Conservation (phyloP, 2,113 vertebrate species). For the Carassius gibelio region DNA sequence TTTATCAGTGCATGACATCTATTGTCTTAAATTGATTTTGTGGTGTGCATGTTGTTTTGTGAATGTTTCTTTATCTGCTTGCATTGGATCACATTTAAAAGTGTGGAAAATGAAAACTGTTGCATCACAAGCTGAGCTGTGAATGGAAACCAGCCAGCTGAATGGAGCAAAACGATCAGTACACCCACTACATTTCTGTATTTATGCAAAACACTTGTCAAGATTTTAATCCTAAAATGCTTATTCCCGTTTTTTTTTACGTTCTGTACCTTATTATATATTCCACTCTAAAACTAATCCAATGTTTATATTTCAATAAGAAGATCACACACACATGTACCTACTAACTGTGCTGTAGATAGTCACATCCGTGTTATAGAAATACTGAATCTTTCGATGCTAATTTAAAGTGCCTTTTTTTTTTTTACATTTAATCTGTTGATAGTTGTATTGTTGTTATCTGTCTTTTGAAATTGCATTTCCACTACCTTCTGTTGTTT, state of each 20-base stretch:
- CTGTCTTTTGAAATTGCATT: not conserved
- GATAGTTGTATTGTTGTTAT: not conserved
- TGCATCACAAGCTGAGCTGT: not conserved
- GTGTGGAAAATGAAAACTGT: not conserved
- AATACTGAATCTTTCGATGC: not conserved
- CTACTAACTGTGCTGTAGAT: conserved; percentile 4
- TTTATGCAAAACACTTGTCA: not conserved
- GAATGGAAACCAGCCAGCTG: not conserved
- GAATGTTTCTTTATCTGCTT: not conserved
- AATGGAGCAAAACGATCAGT: not conserved
- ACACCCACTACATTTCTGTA: not conserved
- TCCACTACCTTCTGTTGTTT: not conserved
- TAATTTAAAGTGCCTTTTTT: conserved; percentile 73
- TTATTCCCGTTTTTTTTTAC: not conserved
- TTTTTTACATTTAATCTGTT: conserved; percentile 43
- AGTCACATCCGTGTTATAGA: not conserved
- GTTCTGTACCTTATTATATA: not conserved
- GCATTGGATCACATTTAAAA: not conserved
- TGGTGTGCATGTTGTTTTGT: conserved; percentile 27
- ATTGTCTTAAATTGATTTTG: conserved; percentile 18
- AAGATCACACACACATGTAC: not conserved
- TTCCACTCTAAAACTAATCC: not conserved
- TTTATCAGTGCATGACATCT: conserved; percentile 36
- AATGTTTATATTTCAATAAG: not conserved
- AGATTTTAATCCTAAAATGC: not conserved